Conservation (phyloP, 2,113 vertebrate species). For the Ploceus nigricollis region DNA sequence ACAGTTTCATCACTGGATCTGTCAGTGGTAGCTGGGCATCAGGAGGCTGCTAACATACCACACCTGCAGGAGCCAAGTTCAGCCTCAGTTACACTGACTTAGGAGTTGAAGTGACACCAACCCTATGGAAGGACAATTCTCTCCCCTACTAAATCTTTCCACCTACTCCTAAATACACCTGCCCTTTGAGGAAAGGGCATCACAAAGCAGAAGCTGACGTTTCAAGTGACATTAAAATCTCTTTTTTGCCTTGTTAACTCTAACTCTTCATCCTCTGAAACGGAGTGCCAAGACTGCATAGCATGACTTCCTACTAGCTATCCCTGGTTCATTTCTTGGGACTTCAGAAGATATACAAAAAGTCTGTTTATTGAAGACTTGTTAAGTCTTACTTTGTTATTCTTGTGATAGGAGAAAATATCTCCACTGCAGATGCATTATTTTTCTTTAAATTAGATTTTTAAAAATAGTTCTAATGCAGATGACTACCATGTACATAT, state of each 20-base stretch:
- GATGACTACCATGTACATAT: rapidly evolving
- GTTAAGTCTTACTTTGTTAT: neutral
- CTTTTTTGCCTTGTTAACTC: neutral
- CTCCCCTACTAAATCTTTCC: neutral
- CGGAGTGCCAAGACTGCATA: neutral
- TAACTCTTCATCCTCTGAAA: neutral
- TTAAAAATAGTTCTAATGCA: neutral
- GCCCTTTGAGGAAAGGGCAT: neutral
- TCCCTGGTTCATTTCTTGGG: neutral
- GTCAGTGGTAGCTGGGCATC: neutral
- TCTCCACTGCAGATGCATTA: neutral
- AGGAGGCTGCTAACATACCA: neutral
- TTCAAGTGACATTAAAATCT: neutral
- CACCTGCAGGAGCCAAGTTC: neutral
- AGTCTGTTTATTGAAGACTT: neutral
- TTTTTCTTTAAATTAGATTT: neutral
- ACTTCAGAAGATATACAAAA: neutral
- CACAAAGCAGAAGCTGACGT: neutral
- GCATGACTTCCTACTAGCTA: neutral
- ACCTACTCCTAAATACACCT: neutral
- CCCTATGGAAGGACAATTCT: neutral
- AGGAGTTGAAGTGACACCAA: neutral
- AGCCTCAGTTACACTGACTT: neutral
- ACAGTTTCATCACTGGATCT: neutral
- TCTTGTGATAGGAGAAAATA: neutral